A percentile compares a stretch with the other conserved stretches of the same genome.
Evolutionary conservation across 2,888 invertebrate genomes (phyloP).

Genomic region (Drosophila putrida): DNA sequence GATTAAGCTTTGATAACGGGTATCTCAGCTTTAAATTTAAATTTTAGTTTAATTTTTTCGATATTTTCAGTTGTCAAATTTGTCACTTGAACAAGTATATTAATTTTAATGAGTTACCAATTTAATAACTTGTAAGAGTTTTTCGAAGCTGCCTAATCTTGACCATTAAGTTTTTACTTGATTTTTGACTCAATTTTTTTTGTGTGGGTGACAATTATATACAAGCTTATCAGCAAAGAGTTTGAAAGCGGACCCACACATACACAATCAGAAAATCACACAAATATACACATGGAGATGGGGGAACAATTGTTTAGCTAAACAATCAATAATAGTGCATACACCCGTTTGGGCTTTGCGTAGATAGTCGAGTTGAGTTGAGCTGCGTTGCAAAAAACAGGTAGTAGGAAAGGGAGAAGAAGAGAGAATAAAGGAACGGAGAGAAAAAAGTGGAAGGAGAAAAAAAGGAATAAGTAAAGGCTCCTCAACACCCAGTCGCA

Average conservation of each 20-base stretch:
- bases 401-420: background rate
- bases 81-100: too few relatives aligned
- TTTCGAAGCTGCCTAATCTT: background rate
- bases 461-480: background rate
- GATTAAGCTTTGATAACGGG: too few relatives aligned
- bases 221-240: constrained; percentile 25
- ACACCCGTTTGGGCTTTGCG: constrained; percentile 6
- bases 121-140: background rate
- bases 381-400: constrained; percentile 31
- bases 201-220: constrained; percentile 27
- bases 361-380: constrained; percentile 44
- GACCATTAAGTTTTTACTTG: background rate
- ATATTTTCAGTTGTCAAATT: too few relatives aligned
- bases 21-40: too few relatives aligned
- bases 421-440: background rate
- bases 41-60: too few relatives aligned
- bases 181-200: background rate
- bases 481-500: constrained; percentile 40
- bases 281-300: constrained; percentile 5
- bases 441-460: background rate
- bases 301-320: constrained; percentile 59
- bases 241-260: constrained; percentile 16
- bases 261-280: constrained; percentile 1
- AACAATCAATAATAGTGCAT: constrained; percentile 30
- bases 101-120: background rate